phyloP scores from a whole-genome alignment of 2,797 vertebrate genomes.

The Neopelma chrysocephalum region DNA sequence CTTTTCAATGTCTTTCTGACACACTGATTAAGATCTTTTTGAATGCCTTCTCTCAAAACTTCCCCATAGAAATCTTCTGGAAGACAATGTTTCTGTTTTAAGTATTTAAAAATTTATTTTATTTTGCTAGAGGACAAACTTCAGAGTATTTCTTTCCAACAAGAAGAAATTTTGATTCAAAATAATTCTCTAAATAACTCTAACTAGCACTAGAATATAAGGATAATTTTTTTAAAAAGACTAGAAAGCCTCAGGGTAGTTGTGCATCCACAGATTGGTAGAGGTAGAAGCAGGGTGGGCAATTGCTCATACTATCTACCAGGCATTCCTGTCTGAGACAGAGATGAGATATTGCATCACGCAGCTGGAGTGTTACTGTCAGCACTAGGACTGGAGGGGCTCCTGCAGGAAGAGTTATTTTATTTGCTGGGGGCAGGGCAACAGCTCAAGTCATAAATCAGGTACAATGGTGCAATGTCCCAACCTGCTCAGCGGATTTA shows the following conservation, averaged over 20 bases:
- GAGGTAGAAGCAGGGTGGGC: neutral
- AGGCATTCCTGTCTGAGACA: neutral
- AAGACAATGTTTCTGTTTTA: accelerated
- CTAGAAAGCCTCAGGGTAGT: neutral
- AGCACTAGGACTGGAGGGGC: neutral
- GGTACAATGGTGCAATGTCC: neutral
- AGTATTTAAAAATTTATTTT: neutral
- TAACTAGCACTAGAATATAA: neutral
- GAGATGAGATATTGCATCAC: neutral
- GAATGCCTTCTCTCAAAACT: neutral
- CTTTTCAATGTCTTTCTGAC: neutral
- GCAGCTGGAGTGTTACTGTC: neutral
- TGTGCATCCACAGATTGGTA: neutral
- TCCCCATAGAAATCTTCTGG: neutral
- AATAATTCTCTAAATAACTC: neutral
- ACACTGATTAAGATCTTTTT: neutral
- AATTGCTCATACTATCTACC: neutral
- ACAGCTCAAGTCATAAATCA: neutral
- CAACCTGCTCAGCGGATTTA: neutral
- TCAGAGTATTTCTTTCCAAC: neutral
- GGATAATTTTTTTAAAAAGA: too few species aligned
- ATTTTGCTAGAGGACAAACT: neutral
- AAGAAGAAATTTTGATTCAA: neutral
- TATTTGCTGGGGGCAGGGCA: neutral
- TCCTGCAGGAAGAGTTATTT: neutral